These are phyloP conservation scores for Macrotis lagotis DNA, from an alignment of 2,113 vertebrate species.

Conservation along the genomic window DNA sequence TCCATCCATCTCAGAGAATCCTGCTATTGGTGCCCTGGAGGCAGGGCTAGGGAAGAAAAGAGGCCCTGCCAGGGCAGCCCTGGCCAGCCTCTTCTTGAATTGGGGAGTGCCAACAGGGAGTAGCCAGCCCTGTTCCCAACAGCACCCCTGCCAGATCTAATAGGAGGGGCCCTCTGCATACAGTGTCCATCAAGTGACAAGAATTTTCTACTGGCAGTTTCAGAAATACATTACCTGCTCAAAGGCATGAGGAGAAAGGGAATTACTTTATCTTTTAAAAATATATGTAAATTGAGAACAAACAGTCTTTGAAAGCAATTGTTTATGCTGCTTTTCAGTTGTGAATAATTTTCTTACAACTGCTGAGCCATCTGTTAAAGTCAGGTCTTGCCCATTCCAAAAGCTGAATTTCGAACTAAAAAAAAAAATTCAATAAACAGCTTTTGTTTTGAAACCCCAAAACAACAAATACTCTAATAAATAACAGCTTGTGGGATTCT, in stretches of 20 bases:
- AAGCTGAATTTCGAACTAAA: constrained; percentile 42
- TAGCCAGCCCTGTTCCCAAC: neutral
- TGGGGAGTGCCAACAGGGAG: constrained; percentile 14
- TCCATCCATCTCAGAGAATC: constrained; percentile 42
- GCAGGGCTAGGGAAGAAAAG: neutral
- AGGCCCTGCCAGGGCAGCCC: neutral
- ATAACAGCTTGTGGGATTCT: constrained; percentile 35
- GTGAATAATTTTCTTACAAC: constrained; percentile 68
- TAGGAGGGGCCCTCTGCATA: neutral
- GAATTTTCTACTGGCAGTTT: constrained; percentile 8
- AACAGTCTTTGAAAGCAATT: constrained; percentile 59
- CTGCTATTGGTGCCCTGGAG: neutral
- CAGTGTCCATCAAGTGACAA: neutral
- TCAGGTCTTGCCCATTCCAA: constrained; percentile 45
- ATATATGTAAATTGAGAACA: constrained; percentile 60
- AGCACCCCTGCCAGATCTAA: neutral
- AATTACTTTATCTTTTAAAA: constrained; percentile 55
- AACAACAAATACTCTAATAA: constrained; percentile 61
- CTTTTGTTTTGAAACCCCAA: constrained; percentile 58
- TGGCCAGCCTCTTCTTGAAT: constrained; percentile 1
- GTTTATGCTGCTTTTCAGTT: constrained; percentile 54
- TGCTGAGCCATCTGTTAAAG: constrained; percentile 67
- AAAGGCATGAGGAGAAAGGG: constrained; percentile 30
- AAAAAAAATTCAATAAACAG: constrained; percentile 59
- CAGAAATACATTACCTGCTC: constrained; percentile 34